These are phyloP conservation scores for Cairina moschata DNA, from an alignment of 2,113 vertebrate genomes.

Conservation along the genomic window DNA sequence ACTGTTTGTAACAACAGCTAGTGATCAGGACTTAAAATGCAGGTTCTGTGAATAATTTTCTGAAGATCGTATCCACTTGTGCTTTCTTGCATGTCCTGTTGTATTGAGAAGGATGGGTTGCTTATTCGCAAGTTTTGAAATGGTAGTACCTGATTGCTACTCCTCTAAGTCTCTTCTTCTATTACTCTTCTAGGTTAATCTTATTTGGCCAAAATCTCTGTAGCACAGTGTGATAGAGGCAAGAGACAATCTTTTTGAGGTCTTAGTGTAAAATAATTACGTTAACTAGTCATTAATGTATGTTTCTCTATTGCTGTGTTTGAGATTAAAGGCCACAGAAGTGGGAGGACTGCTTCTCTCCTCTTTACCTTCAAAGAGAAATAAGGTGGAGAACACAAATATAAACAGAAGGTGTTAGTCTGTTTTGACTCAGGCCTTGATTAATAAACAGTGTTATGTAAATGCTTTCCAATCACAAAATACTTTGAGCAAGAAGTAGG, in stretches of 20 bases:
- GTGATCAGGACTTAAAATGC: not conserved
- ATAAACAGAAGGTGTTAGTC: not conserved
- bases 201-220: not conserved
- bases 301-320: not conserved
- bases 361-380: not conserved
- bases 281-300: not conserved
- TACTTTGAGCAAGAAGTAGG: not conserved
- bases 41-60: not conserved
- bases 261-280: not conserved
- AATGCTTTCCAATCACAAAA: not conserved
- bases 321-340: not conserved
- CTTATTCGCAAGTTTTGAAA: not conserved
- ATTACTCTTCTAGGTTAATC: not conserved
- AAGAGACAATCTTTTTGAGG: not conserved
- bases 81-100: not conserved
- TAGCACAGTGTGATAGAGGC: not conserved
- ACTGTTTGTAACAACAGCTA: not conserved
- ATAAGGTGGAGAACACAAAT: not conserved
- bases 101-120: not conserved
- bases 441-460: not conserved
- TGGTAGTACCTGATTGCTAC: not conserved
- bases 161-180: not conserved
- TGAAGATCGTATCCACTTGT: accelerated
- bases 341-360: not conserved
- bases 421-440: not conserved